These are phyloP conservation scores for Onychomys torridus DNA, from an alignment of 2,797 vertebrate genomes.

Conservation along the genomic window DNA sequence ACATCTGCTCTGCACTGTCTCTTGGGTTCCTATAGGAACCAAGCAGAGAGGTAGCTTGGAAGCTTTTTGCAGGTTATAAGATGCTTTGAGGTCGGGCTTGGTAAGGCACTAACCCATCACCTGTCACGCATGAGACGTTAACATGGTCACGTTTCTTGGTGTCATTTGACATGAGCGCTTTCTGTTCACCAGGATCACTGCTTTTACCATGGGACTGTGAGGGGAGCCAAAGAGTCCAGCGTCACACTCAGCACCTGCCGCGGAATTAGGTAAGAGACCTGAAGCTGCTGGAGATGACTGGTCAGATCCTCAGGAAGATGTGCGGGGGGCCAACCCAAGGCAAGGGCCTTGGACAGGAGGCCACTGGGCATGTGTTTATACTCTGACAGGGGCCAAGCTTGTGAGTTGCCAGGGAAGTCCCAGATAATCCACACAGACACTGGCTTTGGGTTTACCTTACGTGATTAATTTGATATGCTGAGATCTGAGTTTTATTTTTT, in stretches of 20 bases:
- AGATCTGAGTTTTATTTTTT: neutral
- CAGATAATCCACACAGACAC: neutral
- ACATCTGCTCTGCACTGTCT: neutral
- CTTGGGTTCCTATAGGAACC: neutral
- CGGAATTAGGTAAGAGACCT: conserved; percentile 93
- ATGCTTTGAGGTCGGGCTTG: neutral
- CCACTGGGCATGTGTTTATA: neutral
- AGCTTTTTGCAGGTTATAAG: neutral
- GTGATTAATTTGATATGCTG: neutral
- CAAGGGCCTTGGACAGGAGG: neutral
- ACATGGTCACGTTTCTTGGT: neutral
- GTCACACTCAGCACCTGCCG: conserved; percentile 94
- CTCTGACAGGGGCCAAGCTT: neutral
- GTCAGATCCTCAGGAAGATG: neutral
- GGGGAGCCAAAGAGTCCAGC: conserved; percentile 89
- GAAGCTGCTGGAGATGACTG: neutral
- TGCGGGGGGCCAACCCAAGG: neutral
- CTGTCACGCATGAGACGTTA: neutral
- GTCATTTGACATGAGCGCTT: conserved; percentile 17
- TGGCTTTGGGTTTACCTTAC: neutral
- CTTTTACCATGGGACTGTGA: conserved; percentile 95
- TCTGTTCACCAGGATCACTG: conserved; percentile 93
- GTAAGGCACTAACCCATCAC: fast-evolving
- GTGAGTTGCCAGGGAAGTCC: neutral
- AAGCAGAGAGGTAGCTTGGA: neutral